Base-by-base conservation (phyloP, 2,113 vertebrate genomes). In the Gymnocephalus cernua region DNA sequence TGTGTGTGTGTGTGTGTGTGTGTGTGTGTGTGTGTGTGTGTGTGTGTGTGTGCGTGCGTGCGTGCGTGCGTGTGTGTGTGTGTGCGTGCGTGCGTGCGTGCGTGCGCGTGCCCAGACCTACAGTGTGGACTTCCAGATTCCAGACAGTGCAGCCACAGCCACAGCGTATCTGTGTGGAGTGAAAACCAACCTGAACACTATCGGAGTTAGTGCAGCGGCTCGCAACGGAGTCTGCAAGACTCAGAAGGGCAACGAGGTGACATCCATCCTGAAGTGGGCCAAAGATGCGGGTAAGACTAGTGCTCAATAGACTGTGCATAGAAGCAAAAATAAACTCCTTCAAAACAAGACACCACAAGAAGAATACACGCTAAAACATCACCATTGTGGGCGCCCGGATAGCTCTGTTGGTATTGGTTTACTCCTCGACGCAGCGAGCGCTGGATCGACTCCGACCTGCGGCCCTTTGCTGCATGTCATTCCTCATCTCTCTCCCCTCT, bases 221-320 rank as follows among this genome's bases (percentile, higher is more conserved):
- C 92, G 93, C 27, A 96, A 94, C 2, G 94, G 94, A 4, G 71
- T 93, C 83, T 96, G 95, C 82, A 91, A 72, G 66, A 75, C 91
- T n/a, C 93, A 95, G 88, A 94, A 92, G 63, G 95, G 95, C 63
- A 95, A 95, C 61, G 95, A 96, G 80, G 95, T 96, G 89, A 95
- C 94, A 0, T 96, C 95, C 80, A 95, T 95, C 67, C 87, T 95
- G 58, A 94, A 91, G 62, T 96, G 94, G 95, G 94, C 95, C 77
- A 96, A 95, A 90, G 95, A 95, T 11, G 93, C 93, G 19, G 95
- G 95, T 95, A 27, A 77, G 73, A 41, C 32, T 4, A 41, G 50
- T 51, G 25, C 38, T 3, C 2, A 3, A 11, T 11, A 41, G 38
- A 41, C 35, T 38, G 35, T 5, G 23, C 54, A 57, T 25, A 27